Conservation (phyloP, 2,888 invertebrate genomes). For the Atrina japonica region DNA sequence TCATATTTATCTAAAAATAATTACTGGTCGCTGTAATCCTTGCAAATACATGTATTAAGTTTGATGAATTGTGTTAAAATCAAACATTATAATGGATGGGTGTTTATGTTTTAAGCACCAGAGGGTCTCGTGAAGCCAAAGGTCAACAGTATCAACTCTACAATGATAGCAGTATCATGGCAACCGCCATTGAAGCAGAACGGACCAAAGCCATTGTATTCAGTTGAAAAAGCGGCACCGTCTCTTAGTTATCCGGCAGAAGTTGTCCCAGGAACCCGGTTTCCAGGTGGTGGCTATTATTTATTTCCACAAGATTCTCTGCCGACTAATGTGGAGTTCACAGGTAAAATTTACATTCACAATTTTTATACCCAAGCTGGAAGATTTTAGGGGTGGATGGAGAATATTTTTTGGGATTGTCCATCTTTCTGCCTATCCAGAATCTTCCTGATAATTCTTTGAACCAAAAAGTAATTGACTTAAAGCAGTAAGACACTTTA, state of each 20-base stretch:
- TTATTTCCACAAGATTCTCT: slow-evolving; percentile 74
- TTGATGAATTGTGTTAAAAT: not conserved
- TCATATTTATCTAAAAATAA: too few relatives aligned
- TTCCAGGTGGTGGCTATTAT: slow-evolving; percentile 79
- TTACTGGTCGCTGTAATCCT: too few relatives aligned
- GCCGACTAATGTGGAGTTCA: slow-evolving; percentile 77
- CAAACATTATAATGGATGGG: not conserved
- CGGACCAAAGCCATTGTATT: slow-evolving; percentile 76
- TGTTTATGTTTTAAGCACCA: slow-evolving; percentile 70
- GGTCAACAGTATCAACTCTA: slow-evolving; percentile 72
- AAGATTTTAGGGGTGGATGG: too few relatives aligned
- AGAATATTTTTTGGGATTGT: not conserved
- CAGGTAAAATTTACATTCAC: slow-evolving; percentile 76
- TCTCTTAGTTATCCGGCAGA: slow-evolving; percentile 77
- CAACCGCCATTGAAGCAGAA: slow-evolving; percentile 71
- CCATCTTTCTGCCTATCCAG: not conserved
- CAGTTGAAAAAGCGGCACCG: slow-evolving; percentile 71
- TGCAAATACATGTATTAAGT: too few relatives aligned
- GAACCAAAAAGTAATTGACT: too few relatives aligned
- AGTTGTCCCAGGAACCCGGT: slow-evolving; percentile 76
- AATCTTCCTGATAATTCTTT: too few relatives aligned
- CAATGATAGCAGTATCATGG: slow-evolving; percentile 75
- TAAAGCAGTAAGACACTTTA: too few relatives aligned
- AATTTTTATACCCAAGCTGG: too few relatives aligned
- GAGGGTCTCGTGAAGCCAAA: slow-evolving; percentile 64